Base-by-base conservation (phyloP, 2,888 invertebrate genomes). In the Monoplex corrugatus region DNA sequence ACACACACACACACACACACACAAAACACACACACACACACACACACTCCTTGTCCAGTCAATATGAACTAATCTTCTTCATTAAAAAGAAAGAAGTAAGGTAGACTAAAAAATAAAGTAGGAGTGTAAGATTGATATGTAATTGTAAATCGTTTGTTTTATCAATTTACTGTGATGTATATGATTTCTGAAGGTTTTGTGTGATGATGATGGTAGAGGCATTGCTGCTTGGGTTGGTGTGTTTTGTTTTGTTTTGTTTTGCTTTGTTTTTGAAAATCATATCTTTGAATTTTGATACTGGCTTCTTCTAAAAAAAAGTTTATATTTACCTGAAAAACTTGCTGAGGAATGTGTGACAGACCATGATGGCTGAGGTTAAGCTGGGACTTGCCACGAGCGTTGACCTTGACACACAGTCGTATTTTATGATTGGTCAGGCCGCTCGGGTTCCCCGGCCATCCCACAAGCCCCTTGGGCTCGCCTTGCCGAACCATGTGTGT, bases 351-450 rank as follows among this genome's bases (percentile, higher is more conserved):
- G 13, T 88, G 40, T 0, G 88, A 82, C 75, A 95, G 91, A 13
- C 92, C 92, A 19, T 92, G 91, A 38, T 92, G 89, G 28, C 93
- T 91, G 8, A 95, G 92, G 88, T 95, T 93, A 43, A 95, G 92
- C 87, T 95, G 94, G 10, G 88, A 63, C 68, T 91, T 87, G 8
- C 91, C 92, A 57, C 89, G 89, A 6, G 93, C 90, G 87, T 93
- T 93, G 28, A 90, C 90, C n/a, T 90, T 78, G 32, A 93, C 91
- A 84, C 93, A 90, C 35, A 92, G 90, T 16, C 92, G 90, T 38
- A 92, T 43, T 19, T 89, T 72, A 10, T 72, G 57, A 8, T 38
- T 45, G n/a, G 68, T 23, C 6, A 38, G 32, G 13, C 35, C 57
- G 57, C 80, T 40, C 57, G 78, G 80, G 5, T 44, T 44, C 57